These are phyloP conservation scores for Trypoxylus dichotomus DNA, from an alignment of 1,140 invertebrate species.

Conservation along the genomic window DNA sequence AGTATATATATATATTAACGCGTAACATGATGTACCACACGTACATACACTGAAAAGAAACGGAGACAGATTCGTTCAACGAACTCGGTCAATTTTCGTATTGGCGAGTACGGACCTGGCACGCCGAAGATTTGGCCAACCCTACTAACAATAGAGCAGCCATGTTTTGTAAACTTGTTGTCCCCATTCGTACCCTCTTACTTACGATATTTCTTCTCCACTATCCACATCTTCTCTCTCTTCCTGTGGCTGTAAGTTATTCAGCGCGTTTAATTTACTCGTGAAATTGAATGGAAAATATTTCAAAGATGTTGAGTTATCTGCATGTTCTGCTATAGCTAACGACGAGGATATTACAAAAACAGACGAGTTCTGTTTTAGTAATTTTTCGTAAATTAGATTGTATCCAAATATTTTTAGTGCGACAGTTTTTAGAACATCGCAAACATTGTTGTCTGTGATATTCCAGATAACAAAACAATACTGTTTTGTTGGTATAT, in stretches of 20 bases:
- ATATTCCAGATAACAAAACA: neutral
- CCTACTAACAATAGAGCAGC: too few species aligned
- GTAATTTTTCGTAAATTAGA: slow-evolving; percentile 1
- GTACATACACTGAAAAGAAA: too few species aligned
- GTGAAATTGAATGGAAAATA: slow-evolving; percentile 6
- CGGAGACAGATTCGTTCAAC: too few species aligned
- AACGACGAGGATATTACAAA: neutral
- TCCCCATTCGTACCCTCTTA: neutral
- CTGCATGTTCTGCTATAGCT: neutral
- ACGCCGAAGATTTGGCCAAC: too few species aligned
- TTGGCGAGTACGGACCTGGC: too few species aligned
- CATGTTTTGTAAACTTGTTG: too few species aligned
- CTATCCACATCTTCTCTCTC: neutral
- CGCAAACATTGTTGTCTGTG: neutral
- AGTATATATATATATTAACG: too few species aligned
- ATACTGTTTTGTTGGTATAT: neutral
- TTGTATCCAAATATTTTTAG: slow-evolving; percentile 15
- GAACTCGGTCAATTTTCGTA: too few species aligned
- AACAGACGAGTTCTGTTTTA: neutral
- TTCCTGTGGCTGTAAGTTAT: too few species aligned
- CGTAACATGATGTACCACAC: too few species aligned
- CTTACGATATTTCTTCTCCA: slow-evolving; percentile 1
- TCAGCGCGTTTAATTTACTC: neutral
- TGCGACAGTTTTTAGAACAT: neutral
- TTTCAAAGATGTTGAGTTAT: neutral